Evolutionary conservation across 2,113 vertebrate genomes (phyloP).

Genomic region (Cottus gobio): DNA sequence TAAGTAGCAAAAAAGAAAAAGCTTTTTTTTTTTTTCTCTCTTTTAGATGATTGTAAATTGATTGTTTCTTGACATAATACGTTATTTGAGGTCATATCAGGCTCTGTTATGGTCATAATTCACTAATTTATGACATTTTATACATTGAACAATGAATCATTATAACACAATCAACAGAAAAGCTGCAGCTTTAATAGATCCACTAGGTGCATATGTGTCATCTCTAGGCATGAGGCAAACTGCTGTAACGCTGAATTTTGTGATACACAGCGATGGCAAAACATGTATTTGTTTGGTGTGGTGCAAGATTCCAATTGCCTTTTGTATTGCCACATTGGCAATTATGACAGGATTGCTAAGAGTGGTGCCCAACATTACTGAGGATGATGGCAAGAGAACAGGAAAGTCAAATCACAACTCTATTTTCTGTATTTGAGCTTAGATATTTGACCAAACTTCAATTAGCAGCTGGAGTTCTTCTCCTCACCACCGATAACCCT

Average conservation of each 20-base stretch:
- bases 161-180: not conserved
- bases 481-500: not conserved
- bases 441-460: not conserved
- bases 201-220: no score
- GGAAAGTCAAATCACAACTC: not conserved
- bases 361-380: not conserved
- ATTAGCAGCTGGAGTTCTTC: not conserved
- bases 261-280: not conserved
- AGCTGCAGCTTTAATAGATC: not conserved
- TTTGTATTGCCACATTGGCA: not conserved
- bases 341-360: not conserved
- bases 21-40: no score
- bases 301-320: not conserved
- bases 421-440: not conserved
- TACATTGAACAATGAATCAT: not conserved
- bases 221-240: not conserved
- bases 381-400: not conserved
- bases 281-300: not conserved
- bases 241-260: not conserved
- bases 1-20: not conserved
- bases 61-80: not conserved
- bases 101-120: not conserved
- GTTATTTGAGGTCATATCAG: not conserved
- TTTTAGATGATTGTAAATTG: not conserved
- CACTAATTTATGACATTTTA: not conserved